A percentile compares a stretch with the other conserved stretches of the same genome.
phyloP scores from a whole-genome alignment of 2,797 vertebrate genomes.

The Podargus strigoides region DNA sequence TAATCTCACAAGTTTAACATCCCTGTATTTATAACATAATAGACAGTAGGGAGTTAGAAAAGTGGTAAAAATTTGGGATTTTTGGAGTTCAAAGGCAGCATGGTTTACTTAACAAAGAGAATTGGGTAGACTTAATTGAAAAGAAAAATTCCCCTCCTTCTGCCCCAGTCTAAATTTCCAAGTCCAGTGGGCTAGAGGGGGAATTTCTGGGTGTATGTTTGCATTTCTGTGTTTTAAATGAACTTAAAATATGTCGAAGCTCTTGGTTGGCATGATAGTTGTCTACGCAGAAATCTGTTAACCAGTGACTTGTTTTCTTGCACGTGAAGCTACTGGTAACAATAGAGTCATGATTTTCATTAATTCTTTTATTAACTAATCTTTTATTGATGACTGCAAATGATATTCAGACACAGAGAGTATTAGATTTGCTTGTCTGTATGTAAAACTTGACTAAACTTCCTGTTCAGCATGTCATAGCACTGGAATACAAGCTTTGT shows the following conservation, averaged over 20 bases:
- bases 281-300: not conserved
- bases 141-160: not conserved
- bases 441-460: not conserved
- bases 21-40: not conserved
- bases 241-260: not conserved
- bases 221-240: not conserved
- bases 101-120: not conserved
- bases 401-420: not conserved
- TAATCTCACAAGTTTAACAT: not conserved
- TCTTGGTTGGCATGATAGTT: not conserved
- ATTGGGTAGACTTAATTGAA: not conserved
- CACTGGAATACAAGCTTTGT: not conserved
- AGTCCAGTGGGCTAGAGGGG: not conserved
- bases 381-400: not conserved
- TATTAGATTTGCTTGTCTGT: not conserved
- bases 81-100: not conserved
- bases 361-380: not conserved
- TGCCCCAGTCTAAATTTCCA: not conserved
- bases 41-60: not conserved
- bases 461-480: not conserved
- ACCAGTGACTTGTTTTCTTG: not conserved
- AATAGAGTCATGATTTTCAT: not conserved
- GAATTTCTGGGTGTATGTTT: not conserved
- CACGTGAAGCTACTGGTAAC: not conserved
- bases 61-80: not conserved